Percentiles rank a stretch among this genome's conserved stretches.
phyloP scores from a whole-genome alignment of 1,140 invertebrate genomes.

The Drosophila kepulauana region DNA sequence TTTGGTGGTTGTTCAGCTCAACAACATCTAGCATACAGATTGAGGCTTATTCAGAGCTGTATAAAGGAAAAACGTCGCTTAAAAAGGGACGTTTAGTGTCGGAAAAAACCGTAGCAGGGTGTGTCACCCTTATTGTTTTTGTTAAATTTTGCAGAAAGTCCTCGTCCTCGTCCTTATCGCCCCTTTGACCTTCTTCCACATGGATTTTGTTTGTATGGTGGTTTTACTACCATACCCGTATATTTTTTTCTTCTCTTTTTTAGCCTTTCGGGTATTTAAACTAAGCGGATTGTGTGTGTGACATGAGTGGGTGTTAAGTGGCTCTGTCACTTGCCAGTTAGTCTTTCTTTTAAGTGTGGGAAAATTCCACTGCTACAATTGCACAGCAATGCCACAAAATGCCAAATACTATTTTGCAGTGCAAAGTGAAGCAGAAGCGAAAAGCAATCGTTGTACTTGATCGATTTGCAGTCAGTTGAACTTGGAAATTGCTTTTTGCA shows the following conservation, averaged over 20 bases:
- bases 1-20: conserved; percentile 63
- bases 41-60: conserved; percentile 41
- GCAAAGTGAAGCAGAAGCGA: background rate
- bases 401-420: background rate
- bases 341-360: conserved; percentile 45
- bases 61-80: conserved; percentile 70
- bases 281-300: conserved; percentile 82
- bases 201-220: conserved; percentile 36
- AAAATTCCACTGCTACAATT: conserved; percentile 44
- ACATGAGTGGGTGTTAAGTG: conserved; percentile 84
- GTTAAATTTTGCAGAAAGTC: conserved; percentile 83
- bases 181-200: conserved; percentile 17
- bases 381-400: background rate
- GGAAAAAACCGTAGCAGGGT: conserved; percentile 54
- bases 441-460: background rate
- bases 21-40: conserved; percentile 21
- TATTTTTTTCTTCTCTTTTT: conserved; percentile 64
- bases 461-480: conserved; percentile 2
- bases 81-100: conserved; percentile 74
- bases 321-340: conserved; percentile 74
- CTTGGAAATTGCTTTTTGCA: conserved; percentile 5
- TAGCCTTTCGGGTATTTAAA: conserved; percentile 83
- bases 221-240: conserved; percentile 30
- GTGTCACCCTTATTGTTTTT: conserved; percentile 76
- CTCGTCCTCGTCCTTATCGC: conserved; percentile 36